Conservation (phyloP, 2,888 invertebrate genomes). For the Eupithecia insigniata region DNA sequence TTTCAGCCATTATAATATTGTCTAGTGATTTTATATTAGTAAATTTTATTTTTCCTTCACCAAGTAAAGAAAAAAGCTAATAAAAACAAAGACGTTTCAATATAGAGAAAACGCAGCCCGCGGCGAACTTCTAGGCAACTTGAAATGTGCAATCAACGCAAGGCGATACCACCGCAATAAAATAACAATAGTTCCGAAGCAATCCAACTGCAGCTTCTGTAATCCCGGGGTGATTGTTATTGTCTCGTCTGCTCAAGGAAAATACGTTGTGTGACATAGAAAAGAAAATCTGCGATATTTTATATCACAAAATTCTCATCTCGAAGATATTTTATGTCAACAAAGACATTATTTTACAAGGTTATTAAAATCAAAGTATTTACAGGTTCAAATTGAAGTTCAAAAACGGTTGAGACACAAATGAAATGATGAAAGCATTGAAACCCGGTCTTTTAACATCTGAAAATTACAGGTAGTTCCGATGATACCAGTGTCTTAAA, state of each 20-base stretch:
- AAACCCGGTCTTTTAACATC: too few relatives aligned
- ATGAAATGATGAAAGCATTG: too few relatives aligned
- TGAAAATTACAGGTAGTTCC: too few relatives aligned
- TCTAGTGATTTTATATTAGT: too few relatives aligned
- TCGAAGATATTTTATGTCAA: too few relatives aligned
- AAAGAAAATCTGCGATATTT: neutral
- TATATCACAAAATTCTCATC: neutral
- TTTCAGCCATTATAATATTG: too few relatives aligned
- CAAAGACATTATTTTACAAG: too few relatives aligned
- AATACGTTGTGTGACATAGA: slow-evolving; percentile 1
- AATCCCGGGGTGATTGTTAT: slow-evolving; percentile 32
- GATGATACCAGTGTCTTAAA: too few relatives aligned
- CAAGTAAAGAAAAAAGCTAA: neutral
- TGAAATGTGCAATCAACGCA: slow-evolving; percentile 29
- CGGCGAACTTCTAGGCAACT: slow-evolving; percentile 11
- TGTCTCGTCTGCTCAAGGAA: slow-evolving; percentile 13
- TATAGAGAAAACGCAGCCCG: neutral
- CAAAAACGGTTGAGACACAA: too few relatives aligned
- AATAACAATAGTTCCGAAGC: slow-evolving; percentile 37
- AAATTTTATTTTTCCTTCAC: neutral
- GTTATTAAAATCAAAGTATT: too few relatives aligned
- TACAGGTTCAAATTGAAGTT: too few relatives aligned
- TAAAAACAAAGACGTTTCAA: neutral
- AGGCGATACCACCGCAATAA: slow-evolving; percentile 28
- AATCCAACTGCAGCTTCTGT: slow-evolving; percentile 35